Evolutionary conservation across 2,797 vertebrate species (phyloP).

Genomic region (Bradypodion ventrale): DNA sequence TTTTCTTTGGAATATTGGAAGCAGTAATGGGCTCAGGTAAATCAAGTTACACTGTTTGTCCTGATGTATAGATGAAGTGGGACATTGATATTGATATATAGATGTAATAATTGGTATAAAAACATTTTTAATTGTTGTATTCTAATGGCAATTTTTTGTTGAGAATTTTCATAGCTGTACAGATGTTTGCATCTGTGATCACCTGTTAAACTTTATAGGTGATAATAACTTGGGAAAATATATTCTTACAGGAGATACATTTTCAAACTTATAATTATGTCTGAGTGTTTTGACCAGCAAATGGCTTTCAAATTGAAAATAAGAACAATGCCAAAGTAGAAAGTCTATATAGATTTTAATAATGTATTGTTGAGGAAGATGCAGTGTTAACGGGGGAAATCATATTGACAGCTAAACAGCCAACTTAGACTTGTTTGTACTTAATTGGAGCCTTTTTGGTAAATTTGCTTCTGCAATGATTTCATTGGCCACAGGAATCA

Average conservation of each 20-base stretch:
- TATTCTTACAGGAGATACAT: slow-evolving; percentile 59
- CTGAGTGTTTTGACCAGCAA: slow-evolving; percentile 66
- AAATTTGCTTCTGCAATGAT: not conserved
- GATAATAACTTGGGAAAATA: slow-evolving; percentile 58
- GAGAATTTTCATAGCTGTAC: not conserved
- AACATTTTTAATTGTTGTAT: not conserved
- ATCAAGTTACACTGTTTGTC: too few species aligned
- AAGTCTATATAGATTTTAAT: slow-evolving; percentile 59
- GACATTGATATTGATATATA: not conserved
- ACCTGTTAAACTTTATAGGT: slow-evolving; percentile 30
- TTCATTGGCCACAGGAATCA: not conserved
- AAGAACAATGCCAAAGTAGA: slow-evolving; percentile 51
- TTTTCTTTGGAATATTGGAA: too few species aligned
- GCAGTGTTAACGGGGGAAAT: slow-evolving; percentile 34
- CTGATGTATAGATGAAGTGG: too few species aligned
- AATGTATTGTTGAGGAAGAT: slow-evolving; percentile 52
- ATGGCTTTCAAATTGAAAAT: slow-evolving; percentile 57
- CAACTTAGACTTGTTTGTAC: slow-evolving; percentile 59
- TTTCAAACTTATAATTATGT: slow-evolving; percentile 57
- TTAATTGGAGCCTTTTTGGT: slow-evolving; percentile 54
- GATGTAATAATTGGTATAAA: not conserved
- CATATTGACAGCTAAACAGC: slow-evolving; percentile 48
- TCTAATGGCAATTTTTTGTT: not conserved
- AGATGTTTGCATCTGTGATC: not conserved
- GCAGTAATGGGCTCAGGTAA: too few species aligned